Evolutionary conservation across 2,888 invertebrate species (phyloP).

Genomic region (Polietes domitor): DNA sequence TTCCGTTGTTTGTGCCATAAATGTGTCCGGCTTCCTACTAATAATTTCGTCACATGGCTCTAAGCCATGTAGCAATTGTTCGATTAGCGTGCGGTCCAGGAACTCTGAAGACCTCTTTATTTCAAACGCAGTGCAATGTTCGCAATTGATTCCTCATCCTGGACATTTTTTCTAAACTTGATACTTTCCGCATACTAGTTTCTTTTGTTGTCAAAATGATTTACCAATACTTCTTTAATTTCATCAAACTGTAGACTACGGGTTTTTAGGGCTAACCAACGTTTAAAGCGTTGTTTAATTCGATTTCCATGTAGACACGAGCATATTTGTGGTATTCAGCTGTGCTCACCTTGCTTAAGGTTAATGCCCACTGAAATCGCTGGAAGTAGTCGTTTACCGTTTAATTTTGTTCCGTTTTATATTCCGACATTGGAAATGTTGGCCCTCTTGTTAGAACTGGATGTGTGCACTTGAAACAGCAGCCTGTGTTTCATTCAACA

Average conservation of each 20-base stretch:
- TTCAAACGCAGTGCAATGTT: not conserved
- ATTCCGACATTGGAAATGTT: slow-evolving; percentile 29
- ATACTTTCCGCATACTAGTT: not conserved
- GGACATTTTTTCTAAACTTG: not conserved
- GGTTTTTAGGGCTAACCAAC: not conserved
- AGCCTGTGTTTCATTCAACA: too few relatives aligned
- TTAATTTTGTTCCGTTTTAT: slow-evolving; percentile 12
- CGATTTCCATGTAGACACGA: slow-evolving; percentile 58
- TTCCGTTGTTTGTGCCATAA: not conserved
- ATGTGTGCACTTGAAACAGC: too few relatives aligned
- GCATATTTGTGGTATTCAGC: slow-evolving; percentile 43
- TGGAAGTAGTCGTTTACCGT: slow-evolving; percentile 57
- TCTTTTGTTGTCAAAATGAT: too few relatives aligned
- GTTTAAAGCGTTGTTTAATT: slow-evolving; percentile 60
- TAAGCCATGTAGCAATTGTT: not conserved
- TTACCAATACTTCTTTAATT: slow-evolving; percentile 5
- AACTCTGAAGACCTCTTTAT: not conserved
- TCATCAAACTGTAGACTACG: slow-evolving; percentile 1
- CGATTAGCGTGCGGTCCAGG: not conserved
- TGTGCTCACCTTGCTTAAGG: slow-evolving; percentile 44
- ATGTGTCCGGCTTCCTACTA: too few relatives aligned
- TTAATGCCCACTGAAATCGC: slow-evolving; percentile 57
- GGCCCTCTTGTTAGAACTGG: too few relatives aligned
- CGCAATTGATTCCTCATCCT: slow-evolving; percentile 8
- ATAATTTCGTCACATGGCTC: too few relatives aligned